These are phyloP conservation scores for Gymnogyps californianus DNA, from an alignment of 2,113 vertebrate species.

Conservation along the genomic window DNA sequence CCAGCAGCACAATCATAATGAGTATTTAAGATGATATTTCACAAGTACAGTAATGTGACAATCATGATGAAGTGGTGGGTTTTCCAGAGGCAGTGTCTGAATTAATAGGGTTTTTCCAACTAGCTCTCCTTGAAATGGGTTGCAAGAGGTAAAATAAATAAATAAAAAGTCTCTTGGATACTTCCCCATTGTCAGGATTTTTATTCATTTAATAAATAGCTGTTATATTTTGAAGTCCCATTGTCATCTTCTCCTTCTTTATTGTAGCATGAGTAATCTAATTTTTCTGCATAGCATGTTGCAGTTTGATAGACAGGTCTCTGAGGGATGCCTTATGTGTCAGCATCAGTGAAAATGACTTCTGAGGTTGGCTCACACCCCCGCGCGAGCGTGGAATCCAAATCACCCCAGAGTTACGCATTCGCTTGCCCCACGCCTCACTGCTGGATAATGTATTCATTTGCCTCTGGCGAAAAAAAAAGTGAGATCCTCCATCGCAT, in stretches of 20 bases:
- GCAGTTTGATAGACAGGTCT: conserved; percentile 72
- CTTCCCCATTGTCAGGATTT: background rate
- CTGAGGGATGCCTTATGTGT: conserved; percentile 66
- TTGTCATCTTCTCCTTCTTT: conserved; percentile 26
- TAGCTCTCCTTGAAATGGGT: background rate
- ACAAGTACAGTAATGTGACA: conserved; percentile 18
- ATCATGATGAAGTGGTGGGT: conserved; percentile 18
- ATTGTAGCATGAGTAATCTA: conserved; percentile 69
- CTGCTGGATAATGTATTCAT: conserved; percentile 75
- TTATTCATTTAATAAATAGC: conserved; percentile 49
- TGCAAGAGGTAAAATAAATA: background rate
- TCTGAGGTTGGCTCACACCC: conserved; percentile 69
- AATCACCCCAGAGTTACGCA: conserved; percentile 60
- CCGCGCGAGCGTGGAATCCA: conserved; percentile 62
- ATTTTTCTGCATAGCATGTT: conserved; percentile 70
- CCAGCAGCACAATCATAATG: conserved; percentile 11
- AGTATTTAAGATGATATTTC: conserved; percentile 10
- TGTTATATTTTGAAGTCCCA: conserved; percentile 29
- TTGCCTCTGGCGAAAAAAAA: conserved; percentile 72
- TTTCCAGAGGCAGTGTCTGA: conserved; percentile 2
- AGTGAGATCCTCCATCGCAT: conserved; percentile 57
- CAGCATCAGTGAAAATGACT: conserved; percentile 70
- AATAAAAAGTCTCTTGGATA: background rate
- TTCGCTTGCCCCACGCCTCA: conserved; percentile 43
- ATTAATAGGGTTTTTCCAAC: conserved; percentile 20